A percentile compares a stretch with the other conserved stretches of the same genome.
Evolutionary conservation across 2,888 invertebrate genomes (phyloP).

Genomic region (Coelopa pilipes): DNA sequence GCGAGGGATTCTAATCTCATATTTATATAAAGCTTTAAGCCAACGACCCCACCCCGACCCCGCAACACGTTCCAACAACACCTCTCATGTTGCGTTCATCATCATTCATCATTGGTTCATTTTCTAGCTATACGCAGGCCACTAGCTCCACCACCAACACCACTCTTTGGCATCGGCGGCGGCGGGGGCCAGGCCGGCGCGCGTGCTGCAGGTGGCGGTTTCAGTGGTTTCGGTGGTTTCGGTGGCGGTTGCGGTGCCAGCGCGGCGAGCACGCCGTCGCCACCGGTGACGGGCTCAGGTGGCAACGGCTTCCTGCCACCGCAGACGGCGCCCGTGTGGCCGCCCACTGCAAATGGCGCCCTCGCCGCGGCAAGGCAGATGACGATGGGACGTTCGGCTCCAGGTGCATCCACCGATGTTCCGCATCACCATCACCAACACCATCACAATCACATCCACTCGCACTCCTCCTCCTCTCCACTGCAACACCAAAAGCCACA

Average conservation of each 20-base stretch:
- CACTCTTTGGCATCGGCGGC: constrained; percentile 57
- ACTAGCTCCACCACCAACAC: constrained; percentile 47
- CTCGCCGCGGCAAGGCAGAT: constrained; percentile 62
- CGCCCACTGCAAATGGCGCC: constrained; percentile 55
- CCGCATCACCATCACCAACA: constrained; percentile 11
- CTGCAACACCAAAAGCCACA: constrained; percentile 42
- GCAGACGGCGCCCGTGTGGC: constrained; percentile 40
- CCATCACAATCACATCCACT: constrained; percentile 4
- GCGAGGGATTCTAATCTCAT: no score
- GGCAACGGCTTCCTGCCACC: not conserved
- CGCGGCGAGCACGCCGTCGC: constrained; percentile 15
- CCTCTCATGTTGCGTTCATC: constrained; percentile 36
- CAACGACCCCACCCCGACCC: not conserved
- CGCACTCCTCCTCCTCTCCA: constrained; percentile 40
- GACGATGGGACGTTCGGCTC: constrained; percentile 56
- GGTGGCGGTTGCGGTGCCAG: constrained; percentile 39
- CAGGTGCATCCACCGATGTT: constrained; percentile 37
- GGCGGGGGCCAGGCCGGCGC: constrained; percentile 47
- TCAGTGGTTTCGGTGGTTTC: constrained; percentile 69
- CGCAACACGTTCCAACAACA: not conserved
- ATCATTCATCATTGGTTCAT: constrained; percentile 59
- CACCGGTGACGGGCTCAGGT: no score
- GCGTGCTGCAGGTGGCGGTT: constrained; percentile 49
- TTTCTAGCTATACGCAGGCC: constrained; percentile 72
- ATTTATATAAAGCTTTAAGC: no score